Base-by-base conservation (phyloP, 2,888 invertebrate species). In the Drosophila mettleri region DNA sequence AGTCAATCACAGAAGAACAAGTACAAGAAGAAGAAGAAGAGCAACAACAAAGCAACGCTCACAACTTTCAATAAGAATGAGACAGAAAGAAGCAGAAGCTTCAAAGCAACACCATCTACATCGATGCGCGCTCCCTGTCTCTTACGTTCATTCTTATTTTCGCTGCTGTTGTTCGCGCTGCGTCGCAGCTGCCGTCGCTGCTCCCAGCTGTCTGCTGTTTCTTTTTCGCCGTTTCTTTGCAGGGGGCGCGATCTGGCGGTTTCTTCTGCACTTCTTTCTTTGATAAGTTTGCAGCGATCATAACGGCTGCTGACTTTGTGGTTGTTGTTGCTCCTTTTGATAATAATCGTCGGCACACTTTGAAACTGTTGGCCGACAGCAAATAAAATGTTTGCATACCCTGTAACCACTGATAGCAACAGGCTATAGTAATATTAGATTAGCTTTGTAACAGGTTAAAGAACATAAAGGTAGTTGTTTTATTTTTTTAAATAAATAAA, bases 291-390 rank as follows among this genome's bases (percentile, higher is more conserved):
- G 39, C 61, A 76, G 45, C 61, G 83, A 69, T 58, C 60, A 51
- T 54, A 59, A 39, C 51, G 45, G 62, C 20, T 63, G 62, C 46
- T 39, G 53, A 33, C 27, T 45, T 59, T 41, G 41, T 18, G 55
- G 36, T 22, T 24, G 34, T 16, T 59, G 34, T 48, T 46, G 53
- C 9, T 22, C 43, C 38, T 58, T 34, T 60, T 65, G 86, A 86
- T 81, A 86, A 83, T 66, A 74, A 57, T 51, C 38, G 81, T 61
- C 85, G 81, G 81, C 82, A 64, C 58, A 57, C 81, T 82, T 82
- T 87, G 85, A 75, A 72, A 75, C 54, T 54, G 63, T 48, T 51
- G 53, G 24, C 33, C 48, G 64, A 66, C 53, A 53, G 61, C 63
- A 73, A 77, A 80, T 79, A 80, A 80, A 68, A 45, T 34, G 36